Evolutionary conservation across 2,888 invertebrate species (phyloP), one percentile per base, ranked within the genome.

Genomic region (Sicus ferrugineus): DNA sequence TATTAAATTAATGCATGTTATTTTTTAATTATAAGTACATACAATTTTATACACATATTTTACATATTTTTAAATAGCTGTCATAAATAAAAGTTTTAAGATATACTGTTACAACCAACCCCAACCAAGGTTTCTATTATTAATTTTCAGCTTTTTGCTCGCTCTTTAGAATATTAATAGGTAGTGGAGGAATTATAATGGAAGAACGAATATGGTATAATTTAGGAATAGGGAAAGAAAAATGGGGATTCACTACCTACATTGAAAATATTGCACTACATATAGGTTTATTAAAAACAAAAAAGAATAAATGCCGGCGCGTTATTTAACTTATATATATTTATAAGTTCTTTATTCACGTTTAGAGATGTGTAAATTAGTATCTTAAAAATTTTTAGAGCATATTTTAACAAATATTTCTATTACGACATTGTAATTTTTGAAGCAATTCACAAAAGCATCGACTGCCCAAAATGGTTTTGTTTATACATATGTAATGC

Each of bases 351-450:
- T 54, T 54, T 11, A 28, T 28, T 54, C 54, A 14, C 54, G 50
- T 54, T 54, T 26, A 26, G 26, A 23, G 54, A 23, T 11, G 54
- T 42, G 42, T 42, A 54, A 54, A 54, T 54, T 54, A 54, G 54
- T 54, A 26, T 14, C 26, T 28, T 23, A 9, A 28, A 14, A 54
- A 54, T 54, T 26, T 54, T 3, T 54, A 54, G 11, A 54, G 9
- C 2, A 28, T 54, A 23, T 54, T 28, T 54, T 42, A 42, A 42
- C n/a, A 42, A 42, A 42, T 42, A n/a, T 42, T 7, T 52, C 9
- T 7, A 11, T 52, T 23, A 21, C 5, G 7, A 59, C 5, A 14
- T 59, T 19, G n/a, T 5, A n/a, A 59, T 59, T 7, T 59, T 59
- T 34, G 21, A 34, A 19, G 34, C 34, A 30, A 11, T n/a, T 34